Evolutionary conservation across 2,888 invertebrate species (phyloP).

Genomic region (Orthosia incerta): DNA sequence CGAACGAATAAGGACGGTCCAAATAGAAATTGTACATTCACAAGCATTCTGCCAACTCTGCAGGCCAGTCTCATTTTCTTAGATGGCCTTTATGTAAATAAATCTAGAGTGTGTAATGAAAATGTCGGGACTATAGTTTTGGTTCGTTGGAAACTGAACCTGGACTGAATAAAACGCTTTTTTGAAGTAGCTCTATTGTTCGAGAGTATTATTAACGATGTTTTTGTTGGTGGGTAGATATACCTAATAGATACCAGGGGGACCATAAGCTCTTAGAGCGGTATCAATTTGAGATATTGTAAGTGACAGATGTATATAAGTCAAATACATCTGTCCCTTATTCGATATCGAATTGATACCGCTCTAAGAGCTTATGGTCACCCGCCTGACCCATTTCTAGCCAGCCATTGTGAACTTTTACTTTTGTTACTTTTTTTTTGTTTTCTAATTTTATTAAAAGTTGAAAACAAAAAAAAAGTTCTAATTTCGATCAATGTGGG

Average conservation of each 20-base stretch:
- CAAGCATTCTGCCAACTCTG: conserved; percentile 71
- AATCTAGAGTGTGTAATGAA: conserved; percentile 81
- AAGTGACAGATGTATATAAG: too few relatives aligned
- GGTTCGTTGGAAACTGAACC: conserved; percentile 47
- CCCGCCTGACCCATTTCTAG: too few relatives aligned
- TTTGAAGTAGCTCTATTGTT: neutral
- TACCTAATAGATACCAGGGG: too few relatives aligned
- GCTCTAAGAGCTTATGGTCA: too few relatives aligned
- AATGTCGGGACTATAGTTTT: conserved; percentile 74
- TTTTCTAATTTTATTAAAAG: neutral
- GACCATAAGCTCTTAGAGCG: too few relatives aligned
- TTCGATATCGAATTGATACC: too few relatives aligned
- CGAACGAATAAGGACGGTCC: conserved; percentile 64
- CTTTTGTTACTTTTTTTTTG: too few relatives aligned
- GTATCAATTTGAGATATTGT: too few relatives aligned
- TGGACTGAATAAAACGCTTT: neutral
- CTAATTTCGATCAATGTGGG: neutral
- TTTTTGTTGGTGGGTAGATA: too few relatives aligned
- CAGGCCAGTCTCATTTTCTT: conserved; percentile 80
- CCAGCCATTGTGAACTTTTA: neutral
- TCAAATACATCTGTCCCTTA: too few relatives aligned
- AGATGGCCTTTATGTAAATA: conserved; percentile 81
- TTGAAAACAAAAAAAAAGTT: too few relatives aligned
- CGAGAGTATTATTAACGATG: too few relatives aligned
- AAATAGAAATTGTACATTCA: conserved; percentile 77